phyloP scores from a whole-genome alignment of 37 sponge, comb jelly and placozoan species.

The Oopsacas minuta region DNA sequence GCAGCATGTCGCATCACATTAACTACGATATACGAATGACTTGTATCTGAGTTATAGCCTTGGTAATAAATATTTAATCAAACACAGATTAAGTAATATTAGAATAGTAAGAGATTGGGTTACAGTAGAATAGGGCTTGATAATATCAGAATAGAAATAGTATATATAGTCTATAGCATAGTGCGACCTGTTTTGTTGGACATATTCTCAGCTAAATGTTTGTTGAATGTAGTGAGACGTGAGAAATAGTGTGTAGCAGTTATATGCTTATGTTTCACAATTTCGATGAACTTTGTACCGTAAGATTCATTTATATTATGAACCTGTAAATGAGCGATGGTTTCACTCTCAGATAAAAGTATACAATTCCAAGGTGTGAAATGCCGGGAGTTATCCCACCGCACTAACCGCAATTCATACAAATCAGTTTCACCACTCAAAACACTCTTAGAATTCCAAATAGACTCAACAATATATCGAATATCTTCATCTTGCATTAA shows the following conservation, averaged over 20 bases:
- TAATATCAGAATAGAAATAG: not conserved
- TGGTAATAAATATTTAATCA: not conserved
- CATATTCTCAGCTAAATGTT: not conserved
- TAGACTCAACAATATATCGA: not conserved
- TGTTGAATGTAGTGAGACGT: not conserved
- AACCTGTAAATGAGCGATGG: not conserved
- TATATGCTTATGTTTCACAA: not conserved
- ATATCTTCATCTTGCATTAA: not conserved
- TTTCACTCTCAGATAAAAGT: not conserved
- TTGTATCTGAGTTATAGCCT: too few relatives aligned
- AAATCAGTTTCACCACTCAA: not conserved
- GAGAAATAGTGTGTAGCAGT: not conserved
- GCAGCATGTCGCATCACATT: too few relatives aligned
- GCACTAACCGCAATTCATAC: not conserved
- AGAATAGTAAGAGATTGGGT: not conserved
- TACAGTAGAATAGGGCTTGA: not conserved
- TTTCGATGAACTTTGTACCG: not conserved
- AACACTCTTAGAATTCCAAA: not conserved
- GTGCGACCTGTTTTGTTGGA: not conserved
- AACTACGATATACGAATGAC: too few relatives aligned
- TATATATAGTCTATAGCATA: not conserved
- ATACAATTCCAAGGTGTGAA: not conserved
- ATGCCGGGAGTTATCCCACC: not conserved
- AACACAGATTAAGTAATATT: not conserved
- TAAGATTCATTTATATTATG: not conserved